Evolutionary conservation across 2,113 vertebrate genomes (phyloP).

Genomic region (Cisticola juncidis): DNA sequence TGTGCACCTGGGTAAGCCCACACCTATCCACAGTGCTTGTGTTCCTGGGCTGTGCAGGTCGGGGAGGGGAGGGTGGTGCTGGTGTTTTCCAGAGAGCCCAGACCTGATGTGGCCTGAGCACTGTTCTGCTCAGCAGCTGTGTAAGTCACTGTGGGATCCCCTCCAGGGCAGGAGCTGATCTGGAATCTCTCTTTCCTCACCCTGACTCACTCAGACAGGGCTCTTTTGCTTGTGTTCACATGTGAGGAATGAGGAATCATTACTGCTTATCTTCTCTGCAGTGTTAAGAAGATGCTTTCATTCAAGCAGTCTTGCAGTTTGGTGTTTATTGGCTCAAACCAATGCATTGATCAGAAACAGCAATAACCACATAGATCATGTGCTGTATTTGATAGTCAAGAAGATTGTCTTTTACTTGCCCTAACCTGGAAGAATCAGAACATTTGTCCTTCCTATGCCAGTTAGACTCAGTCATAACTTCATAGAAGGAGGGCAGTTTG

Average conservation of each 20-base stretch:
- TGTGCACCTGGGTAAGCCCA: accelerated
- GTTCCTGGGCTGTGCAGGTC: background rate
- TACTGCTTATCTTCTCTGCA: background rate
- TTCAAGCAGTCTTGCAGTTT: background rate
- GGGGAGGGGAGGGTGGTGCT: background rate
- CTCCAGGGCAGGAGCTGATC: background rate
- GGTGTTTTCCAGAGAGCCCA: background rate
- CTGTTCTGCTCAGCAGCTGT: background rate
- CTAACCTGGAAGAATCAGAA: background rate
- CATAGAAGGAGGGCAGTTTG: background rate
- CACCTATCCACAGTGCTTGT: accelerated
- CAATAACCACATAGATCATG: background rate
- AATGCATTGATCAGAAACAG: background rate
- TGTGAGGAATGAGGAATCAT: accelerated
- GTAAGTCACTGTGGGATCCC: background rate
- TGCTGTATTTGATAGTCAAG: background rate
- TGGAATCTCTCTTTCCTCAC: background rate
- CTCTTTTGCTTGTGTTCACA: accelerated
- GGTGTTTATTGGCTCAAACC: background rate
- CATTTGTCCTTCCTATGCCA: background rate
- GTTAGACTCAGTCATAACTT: background rate
- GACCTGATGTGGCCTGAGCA: accelerated
- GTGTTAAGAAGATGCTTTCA: background rate
- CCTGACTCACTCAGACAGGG: accelerated
- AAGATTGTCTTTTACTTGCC: background rate